A percentile compares a stretch with the other conserved stretches of the same genome.
phyloP scores from a whole-genome alignment of 1,140 invertebrate genomes.

The Drosophila sucinea region DNA sequence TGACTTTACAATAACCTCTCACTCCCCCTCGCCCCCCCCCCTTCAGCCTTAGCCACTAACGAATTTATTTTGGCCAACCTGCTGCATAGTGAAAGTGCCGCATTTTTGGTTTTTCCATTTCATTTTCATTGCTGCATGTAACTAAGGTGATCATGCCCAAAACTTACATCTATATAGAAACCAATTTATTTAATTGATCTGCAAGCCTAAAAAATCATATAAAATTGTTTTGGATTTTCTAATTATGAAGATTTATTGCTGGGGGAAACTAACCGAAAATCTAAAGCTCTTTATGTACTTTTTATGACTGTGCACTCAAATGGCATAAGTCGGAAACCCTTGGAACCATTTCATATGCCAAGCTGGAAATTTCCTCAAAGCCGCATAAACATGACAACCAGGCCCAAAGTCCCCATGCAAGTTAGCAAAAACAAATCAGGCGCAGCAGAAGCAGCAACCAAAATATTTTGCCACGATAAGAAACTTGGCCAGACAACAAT shows the following conservation, averaged over 20 bases:
- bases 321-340: not conserved
- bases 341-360: not conserved
- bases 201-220: too few relatives aligned
- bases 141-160: too few relatives aligned
- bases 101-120: not conserved
- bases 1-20: not conserved
- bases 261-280: not conserved
- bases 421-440: constrained; percentile 45
- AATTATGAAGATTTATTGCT: too few relatives aligned
- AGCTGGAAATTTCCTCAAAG: constrained; percentile 12
- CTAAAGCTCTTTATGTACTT: not conserved
- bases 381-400: constrained; percentile 12
- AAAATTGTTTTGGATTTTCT: too few relatives aligned
- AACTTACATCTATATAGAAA: too few relatives aligned
- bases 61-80: constrained; percentile 4
- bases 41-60: not conserved
- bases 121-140: too few relatives aligned
- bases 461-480: constrained; percentile 47
- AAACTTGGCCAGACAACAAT: constrained; percentile 34
- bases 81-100: not conserved
- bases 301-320: constrained; percentile 5
- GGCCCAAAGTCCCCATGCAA: constrained; percentile 13
- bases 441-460: constrained; percentile 22
- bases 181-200: too few relatives aligned
- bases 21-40: too few relatives aligned